A percentile compares a stretch with the other conserved stretches of the same genome.
These are phyloP conservation scores for Dysmachus trigonus DNA, from an alignment of 2,888 invertebrate species.

Conservation along the genomic window DNA sequence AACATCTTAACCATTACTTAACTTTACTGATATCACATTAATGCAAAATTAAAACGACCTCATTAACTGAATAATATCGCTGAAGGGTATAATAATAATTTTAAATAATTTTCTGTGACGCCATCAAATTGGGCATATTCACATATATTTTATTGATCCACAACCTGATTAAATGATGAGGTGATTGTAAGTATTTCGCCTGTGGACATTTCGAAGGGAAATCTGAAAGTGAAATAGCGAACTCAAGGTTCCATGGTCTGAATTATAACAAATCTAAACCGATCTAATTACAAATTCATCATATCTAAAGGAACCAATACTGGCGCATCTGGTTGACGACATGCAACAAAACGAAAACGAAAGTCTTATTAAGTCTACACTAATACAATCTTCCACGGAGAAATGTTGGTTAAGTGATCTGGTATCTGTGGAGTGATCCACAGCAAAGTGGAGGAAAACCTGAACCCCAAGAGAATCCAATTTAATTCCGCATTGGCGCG, in stretches of 20 bases:
- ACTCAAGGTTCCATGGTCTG: background rate
- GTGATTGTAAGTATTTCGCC: background rate
- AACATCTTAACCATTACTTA: too few relatives aligned
- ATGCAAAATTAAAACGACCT: background rate
- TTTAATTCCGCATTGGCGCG: background rate
- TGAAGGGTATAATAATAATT: background rate
- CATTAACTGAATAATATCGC: background rate
- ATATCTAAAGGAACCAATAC: background rate
- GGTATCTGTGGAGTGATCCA: background rate
- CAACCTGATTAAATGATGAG: background rate
- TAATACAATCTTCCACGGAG: background rate
- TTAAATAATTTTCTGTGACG: background rate
- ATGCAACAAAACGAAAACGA: background rate
- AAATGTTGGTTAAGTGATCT: background rate
- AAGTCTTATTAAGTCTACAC: background rate
- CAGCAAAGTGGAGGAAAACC: background rate
- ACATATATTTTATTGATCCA: background rate
- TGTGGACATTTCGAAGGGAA: background rate
- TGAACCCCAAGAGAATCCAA: background rate
- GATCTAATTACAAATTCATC: background rate
- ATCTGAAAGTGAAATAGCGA: slow-evolving; percentile 10
- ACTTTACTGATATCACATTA: too few relatives aligned
- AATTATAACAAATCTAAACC: background rate
- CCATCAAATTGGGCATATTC: background rate
- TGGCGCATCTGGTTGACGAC: background rate